Percentiles rank a stretch among this genome's conserved stretches.
phyloP scores from a whole-genome alignment of 1,140 invertebrate species.

The Cotesia vestalis region DNA sequence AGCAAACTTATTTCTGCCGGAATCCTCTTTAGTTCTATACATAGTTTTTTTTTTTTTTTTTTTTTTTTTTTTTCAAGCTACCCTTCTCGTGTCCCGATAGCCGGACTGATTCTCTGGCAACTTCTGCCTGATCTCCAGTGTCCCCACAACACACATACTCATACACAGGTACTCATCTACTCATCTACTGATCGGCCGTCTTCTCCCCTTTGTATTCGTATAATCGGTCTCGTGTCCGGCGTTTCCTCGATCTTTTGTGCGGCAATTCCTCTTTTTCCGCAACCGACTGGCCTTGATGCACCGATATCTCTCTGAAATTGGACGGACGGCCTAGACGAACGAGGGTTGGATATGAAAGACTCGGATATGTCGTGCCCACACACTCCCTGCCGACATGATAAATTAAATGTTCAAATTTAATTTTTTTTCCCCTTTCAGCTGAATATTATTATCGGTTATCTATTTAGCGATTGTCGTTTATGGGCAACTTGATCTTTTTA shows the following conservation, averaged over 20 bases:
- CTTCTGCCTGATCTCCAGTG: constrained; percentile 33
- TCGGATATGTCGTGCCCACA: constrained; percentile 8
- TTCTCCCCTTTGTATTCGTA: constrained; percentile 41
- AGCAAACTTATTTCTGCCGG: constrained; percentile 52
- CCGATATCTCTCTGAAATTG: constrained; percentile 13
- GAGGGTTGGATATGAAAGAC: background rate
- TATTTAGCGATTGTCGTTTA: no score
- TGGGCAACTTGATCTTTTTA: no score
- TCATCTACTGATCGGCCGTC: constrained; percentile 18
- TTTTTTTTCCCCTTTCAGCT: background rate
- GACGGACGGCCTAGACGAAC: constrained; percentile 16
- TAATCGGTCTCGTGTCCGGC: constrained; percentile 34
- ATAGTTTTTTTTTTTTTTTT: constrained; percentile 15
- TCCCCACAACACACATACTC: constrained; percentile 6
- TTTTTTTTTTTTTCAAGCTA: constrained; percentile 33
- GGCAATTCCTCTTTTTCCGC: constrained; percentile 22
- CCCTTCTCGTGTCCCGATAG: constrained; percentile 10
- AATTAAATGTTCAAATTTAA: background rate
- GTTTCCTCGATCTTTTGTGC: constrained; percentile 34
- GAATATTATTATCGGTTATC: background rate
- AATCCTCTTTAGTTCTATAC: constrained; percentile 8
- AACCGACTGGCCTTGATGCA: background rate
- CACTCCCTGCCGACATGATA: background rate
- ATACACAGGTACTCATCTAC: constrained; percentile 36
- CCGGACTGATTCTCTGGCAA: constrained; percentile 22